A percentile compares a stretch with the other conserved stretches of the same genome.
Conservation (phyloP, 2,888 invertebrate species). For the Melanotus villosus region DNA sequence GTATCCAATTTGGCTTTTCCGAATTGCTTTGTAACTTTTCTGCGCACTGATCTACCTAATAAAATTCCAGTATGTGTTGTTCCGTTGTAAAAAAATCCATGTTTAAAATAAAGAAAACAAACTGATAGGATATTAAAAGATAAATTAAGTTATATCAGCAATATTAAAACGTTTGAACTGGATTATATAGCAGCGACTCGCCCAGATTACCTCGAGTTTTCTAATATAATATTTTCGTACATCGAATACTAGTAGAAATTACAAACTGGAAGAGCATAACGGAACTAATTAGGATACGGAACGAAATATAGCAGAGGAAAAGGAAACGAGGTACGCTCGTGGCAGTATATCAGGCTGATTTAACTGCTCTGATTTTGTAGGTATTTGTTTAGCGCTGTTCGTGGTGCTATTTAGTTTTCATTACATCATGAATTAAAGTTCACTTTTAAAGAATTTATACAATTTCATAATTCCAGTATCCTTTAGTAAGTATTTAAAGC, state of each 20-base stretch:
- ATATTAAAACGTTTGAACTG: no score
- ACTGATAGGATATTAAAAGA: no score
- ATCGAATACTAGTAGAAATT: slow-evolving; percentile 28
- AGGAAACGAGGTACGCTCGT: slow-evolving; percentile 49
- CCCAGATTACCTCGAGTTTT: slow-evolving; percentile 2
- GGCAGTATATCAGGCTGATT: slow-evolving; percentile 50
- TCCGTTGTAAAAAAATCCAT: no score
- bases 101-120: no score
- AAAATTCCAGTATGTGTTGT: slow-evolving; percentile 6
- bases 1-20: slow-evolving; percentile 22
- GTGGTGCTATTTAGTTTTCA: slow-evolving; percentile 22
- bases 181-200: no score
- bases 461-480: slow-evolving; percentile 2
- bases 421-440: slow-evolving; percentile 6
- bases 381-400: slow-evolving; percentile 28
- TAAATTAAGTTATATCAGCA: no score
- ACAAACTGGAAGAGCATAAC: slow-evolving; percentile 34
- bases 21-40: slow-evolving; percentile 11
- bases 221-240: slow-evolving; percentile 20
- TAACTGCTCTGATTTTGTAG: slow-evolving; percentile 36
- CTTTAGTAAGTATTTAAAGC: no score
- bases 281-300: slow-evolving; percentile 52
- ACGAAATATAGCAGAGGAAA: slow-evolving; percentile 50
- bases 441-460: neutral
- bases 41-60: slow-evolving; percentile 16